These are phyloP conservation scores for Leptinotarsa juncta DNA, from an alignment of 2,888 invertebrate species.

Conservation along the genomic window DNA sequence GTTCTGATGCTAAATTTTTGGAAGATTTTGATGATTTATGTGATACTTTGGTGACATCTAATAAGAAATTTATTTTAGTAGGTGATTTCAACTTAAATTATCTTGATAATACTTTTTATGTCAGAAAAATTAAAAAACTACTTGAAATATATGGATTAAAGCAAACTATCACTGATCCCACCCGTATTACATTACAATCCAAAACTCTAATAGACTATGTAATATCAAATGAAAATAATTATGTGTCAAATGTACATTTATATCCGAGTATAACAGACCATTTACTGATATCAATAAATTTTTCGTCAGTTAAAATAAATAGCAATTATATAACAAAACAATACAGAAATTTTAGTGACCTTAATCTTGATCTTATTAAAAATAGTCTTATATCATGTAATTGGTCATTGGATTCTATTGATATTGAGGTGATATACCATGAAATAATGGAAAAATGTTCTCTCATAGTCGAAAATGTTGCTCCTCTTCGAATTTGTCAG, in stretches of 20 bases:
- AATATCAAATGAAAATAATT: conserved; percentile 3
- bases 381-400: conserved; percentile 3
- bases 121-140: conserved; percentile 4
- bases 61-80: background rate
- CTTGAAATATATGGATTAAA: conserved; percentile 14
- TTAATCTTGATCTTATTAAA: conserved; percentile 9
- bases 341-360: conserved; percentile 10
- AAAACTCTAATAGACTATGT: conserved; percentile 14
- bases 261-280: conserved; percentile 4
- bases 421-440: conserved; percentile 4
- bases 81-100: conserved; percentile 20
- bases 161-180: conserved; percentile 13
- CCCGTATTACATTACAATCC: conserved; percentile 13
- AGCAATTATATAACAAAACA: background rate
- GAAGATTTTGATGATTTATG: conserved; percentile 16
- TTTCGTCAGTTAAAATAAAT: background rate
- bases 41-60: conserved; percentile 11
- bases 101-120: conserved; percentile 13
- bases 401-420: background rate
- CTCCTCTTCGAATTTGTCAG: background rate
- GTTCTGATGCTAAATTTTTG: conserved; percentile 18
- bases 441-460: conserved; percentile 9
- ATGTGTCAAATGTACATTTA: conserved; percentile 7
- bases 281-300: conserved; percentile 6
- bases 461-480: background rate